Evolutionary conservation across 1,140 invertebrate species (phyloP).

Genomic region (Habropoda laboriosa): DNA sequence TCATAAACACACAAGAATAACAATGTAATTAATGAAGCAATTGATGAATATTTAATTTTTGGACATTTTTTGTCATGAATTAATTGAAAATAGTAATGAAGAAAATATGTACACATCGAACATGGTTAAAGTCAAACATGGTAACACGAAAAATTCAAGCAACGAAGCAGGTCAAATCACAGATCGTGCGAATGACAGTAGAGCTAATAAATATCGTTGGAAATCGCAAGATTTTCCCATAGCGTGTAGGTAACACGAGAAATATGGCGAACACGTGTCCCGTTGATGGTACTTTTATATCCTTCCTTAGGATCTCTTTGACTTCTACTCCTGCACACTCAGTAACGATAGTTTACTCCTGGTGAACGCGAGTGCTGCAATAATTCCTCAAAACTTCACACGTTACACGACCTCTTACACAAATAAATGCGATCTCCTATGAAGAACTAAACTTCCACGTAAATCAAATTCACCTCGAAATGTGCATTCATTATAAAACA

Average conservation of each 20-base stretch:
- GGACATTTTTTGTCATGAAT: background rate
- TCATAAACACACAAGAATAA: too few species aligned
- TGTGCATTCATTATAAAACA: background rate
- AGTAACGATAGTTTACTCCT: background rate
- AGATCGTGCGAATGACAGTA: background rate
- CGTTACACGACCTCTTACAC: background rate
- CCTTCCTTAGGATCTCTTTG: background rate
- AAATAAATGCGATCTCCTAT: background rate
- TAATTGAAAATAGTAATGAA: background rate
- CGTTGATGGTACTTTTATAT: constrained; percentile 1
- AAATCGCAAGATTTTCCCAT: background rate
- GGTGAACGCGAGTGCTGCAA: background rate
- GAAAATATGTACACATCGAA: background rate
- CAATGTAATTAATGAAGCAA: too few species aligned
- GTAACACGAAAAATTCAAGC: too few species aligned
- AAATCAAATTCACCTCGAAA: background rate
- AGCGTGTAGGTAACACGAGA: background rate
- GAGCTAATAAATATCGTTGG: background rate
- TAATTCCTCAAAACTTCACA: background rate
- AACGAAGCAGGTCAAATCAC: background rate
- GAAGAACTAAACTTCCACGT: too few species aligned
- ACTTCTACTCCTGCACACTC: background rate
- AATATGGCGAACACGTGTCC: constrained; percentile 16
- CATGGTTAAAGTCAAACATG: background rate
- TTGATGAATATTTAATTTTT: too few species aligned